Conservation (phyloP, 2,113 vertebrate genomes). For the Anhinga anhinga region DNA sequence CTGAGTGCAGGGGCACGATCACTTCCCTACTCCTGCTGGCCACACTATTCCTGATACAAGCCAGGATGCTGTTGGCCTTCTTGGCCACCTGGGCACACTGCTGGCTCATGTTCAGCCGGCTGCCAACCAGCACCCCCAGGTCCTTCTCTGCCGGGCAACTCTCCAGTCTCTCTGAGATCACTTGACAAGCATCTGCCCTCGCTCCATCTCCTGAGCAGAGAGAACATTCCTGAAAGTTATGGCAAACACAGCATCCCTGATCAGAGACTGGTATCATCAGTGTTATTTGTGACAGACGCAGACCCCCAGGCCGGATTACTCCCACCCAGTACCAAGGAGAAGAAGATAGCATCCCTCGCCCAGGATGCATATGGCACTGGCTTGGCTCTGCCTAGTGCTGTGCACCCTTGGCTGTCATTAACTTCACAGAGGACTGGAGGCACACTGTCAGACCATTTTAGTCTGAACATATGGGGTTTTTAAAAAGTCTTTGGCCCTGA, state of each 20-base stretch:
- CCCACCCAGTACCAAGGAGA: neutral
- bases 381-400: neutral
- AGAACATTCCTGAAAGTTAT: neutral
- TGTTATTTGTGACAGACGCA: neutral
- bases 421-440: neutral
- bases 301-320: too few species aligned
- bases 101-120: too few species aligned
- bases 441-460: accelerated
- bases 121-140: too few species aligned
- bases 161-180: accelerated
- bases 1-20: too few species aligned
- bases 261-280: accelerated
- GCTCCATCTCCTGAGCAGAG: neutral
- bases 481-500: neutral
- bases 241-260: neutral
- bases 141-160: too few species aligned
- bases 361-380: neutral
- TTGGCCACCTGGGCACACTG: too few species aligned
- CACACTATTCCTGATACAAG: too few species aligned
- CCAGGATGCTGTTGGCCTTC: too few species aligned
- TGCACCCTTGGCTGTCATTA: neutral
- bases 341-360: accelerated
- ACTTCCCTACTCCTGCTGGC: too few species aligned
- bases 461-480: neutral
- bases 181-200: neutral